Base-by-base conservation (phyloP, 2,113 vertebrate species). In the Salvator merianae region DNA sequence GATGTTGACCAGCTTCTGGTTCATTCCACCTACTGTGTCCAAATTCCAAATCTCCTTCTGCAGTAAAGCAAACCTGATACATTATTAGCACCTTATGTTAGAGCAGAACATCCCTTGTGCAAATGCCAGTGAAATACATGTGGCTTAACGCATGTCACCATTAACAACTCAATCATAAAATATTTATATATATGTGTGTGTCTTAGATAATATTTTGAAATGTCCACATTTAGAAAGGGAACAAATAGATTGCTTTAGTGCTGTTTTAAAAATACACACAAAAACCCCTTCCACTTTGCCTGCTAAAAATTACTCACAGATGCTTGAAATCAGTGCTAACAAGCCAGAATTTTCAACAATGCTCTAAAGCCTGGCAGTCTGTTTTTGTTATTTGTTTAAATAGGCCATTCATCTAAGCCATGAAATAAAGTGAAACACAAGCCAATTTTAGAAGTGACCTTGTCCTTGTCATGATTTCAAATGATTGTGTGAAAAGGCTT, bases 401-500 rank as follows among this genome's bases (percentile, higher is more conserved):
- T 65, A 50, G 53, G 53, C 24, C 38, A 47, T 71, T 79, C 74
- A 72, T 83, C 24, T n/a, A 75, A 36, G 3, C 40, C 3, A 32
- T n/a, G n/a, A 71, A 40, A 62, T 50, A 75, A 74, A 86, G 43
- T 38, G 71, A 88, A 88, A 75, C 28, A n/a, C 36, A 70, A 87
- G 40, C 8, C 68, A 82, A 1, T 63, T 87, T 74, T 78, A 84
- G 68, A 26, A 72, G 32, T 71, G 36, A 50, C 69, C 3, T 69
- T 89, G 14, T 65, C 69, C 40, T 86, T 86, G 30, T 8, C 55
- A 3, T 82, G 59, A 73, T 53, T 76, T 88, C 16, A 90, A 75
- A 85, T 66, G 55, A 82, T 32, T 59, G 68, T 30, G 12, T 69
- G 30, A 87, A 85, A 84, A 40, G 16, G 30, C 3, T 36, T 80